Evolutionary conservation across 2,888 invertebrate genomes (phyloP).

Genomic region (Liopterus haemorrhoidalis): DNA sequence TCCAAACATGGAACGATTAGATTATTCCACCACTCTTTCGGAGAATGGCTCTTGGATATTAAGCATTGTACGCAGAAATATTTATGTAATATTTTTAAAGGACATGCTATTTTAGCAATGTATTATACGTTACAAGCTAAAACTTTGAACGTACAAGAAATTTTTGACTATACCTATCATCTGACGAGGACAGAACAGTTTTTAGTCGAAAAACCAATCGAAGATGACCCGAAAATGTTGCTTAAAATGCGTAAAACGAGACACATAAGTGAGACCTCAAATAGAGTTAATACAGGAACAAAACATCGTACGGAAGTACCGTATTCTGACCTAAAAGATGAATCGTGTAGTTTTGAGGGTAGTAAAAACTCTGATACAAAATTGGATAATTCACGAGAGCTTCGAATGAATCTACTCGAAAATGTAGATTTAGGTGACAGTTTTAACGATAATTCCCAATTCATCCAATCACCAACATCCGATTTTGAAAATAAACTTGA

Average conservation of each 20-base stretch:
- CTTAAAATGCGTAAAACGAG: slow-evolving; percentile 29
- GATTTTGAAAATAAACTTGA: slow-evolving; percentile 15
- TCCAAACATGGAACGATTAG: slow-evolving; percentile 57
- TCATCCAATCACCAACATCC: slow-evolving; percentile 11
- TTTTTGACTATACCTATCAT: slow-evolving; percentile 67
- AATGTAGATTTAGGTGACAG: slow-evolving; percentile 14
- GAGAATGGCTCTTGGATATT: slow-evolving; percentile 93
- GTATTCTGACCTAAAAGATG: slow-evolving; percentile 29
- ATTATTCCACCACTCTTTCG: slow-evolving; percentile 91
- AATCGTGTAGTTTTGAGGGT: slow-evolving; percentile 20
- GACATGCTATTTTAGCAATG: slow-evolving; percentile 84
- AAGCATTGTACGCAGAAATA: slow-evolving; percentile 96
- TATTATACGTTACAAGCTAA: slow-evolving; percentile 68
- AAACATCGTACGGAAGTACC: slow-evolving; percentile 6
- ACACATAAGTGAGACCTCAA: slow-evolving; percentile 32
- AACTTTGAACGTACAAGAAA: slow-evolving; percentile 64
- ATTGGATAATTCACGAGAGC: too few relatives aligned
- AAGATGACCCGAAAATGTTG: slow-evolving; percentile 44
- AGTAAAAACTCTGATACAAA: slow-evolving; percentile 1
- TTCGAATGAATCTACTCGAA: slow-evolving; percentile 3
- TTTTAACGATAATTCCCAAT: slow-evolving; percentile 15
- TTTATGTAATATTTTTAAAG: slow-evolving; percentile 78
- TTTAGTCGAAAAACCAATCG: slow-evolving; percentile 46
- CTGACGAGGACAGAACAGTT: slow-evolving; percentile 63
- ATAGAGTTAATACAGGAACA: slow-evolving; percentile 39